Conservation (phyloP, 2,113 vertebrate genomes). For the Etheostoma cragini region DNA sequence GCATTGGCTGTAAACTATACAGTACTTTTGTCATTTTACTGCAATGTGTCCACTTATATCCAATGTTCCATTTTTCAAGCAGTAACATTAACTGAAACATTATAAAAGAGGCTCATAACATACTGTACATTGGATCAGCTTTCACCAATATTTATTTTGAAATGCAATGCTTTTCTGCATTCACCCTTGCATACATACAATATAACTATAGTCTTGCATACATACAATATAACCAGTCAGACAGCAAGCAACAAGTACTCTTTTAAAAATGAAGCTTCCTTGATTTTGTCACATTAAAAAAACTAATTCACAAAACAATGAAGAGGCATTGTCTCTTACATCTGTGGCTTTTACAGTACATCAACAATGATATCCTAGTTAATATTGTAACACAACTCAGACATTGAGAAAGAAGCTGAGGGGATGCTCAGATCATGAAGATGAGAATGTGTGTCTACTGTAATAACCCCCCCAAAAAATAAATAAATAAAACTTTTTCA, state of each 20-base stretch:
- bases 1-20: not conserved
- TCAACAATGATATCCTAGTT: constrained; percentile 58
- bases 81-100: not conserved
- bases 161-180: constrained; percentile 69
- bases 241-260: constrained; percentile 58
- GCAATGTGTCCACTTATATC: not conserved
- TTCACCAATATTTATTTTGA: constrained; percentile 65
- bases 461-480: constrained; percentile 3
- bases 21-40: not conserved
- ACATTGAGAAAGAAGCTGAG: constrained; percentile 38
- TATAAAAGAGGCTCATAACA: not conserved
- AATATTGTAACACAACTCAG: constrained; percentile 67
- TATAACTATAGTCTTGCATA: constrained; percentile 42
- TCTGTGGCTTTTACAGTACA: constrained; percentile 59
- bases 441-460: constrained; percentile 25
- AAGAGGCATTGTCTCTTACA: constrained; percentile 64
- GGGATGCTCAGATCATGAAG: constrained; percentile 23
- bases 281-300: constrained; percentile 41
- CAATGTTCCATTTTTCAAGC: not conserved
- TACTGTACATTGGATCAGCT: constrained; percentile 16
- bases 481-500: constrained; percentile 68
- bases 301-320: constrained; percentile 60
- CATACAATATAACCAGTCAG: constrained; percentile 48
- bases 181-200: constrained; percentile 63
- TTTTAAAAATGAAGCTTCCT: constrained; percentile 76